Percentiles rank a stretch among this genome's conserved stretches.
phyloP scores from a whole-genome alignment of 53 echinoderm and acorn worm species.

The Holothuria leucospilota region DNA sequence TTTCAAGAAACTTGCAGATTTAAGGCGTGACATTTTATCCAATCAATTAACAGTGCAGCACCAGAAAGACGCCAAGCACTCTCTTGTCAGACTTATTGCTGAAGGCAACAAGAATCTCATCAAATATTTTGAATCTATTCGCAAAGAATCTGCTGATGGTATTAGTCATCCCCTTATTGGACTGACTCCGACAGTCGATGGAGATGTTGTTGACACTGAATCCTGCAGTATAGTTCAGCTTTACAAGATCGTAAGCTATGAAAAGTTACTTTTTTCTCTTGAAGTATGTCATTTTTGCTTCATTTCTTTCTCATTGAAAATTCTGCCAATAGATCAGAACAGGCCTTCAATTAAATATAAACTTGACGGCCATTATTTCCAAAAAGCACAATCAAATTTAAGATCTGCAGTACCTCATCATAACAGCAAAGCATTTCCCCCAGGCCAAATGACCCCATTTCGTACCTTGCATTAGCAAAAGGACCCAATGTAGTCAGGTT shows the following conservation, averaged over 20 bases:
- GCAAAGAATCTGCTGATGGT: not conserved
- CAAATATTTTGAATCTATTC: constrained; percentile 16
- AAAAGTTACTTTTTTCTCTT: too few relatives aligned
- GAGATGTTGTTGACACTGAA: constrained; percentile 76
- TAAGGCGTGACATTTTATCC: constrained; percentile 77
- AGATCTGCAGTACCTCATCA: too few relatives aligned
- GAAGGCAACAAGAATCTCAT: constrained; percentile 82
- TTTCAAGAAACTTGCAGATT: constrained; percentile 74
- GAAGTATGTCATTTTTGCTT: too few relatives aligned
- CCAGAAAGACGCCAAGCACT: constrained; percentile 70
- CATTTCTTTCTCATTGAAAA: too few relatives aligned
- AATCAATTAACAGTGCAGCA: constrained; percentile 79
- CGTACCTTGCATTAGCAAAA: too few relatives aligned
- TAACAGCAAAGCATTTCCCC: too few relatives aligned
- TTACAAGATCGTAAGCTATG: constrained; percentile 81
- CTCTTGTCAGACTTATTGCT: constrained; percentile 77
- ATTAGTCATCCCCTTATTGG: constrained; percentile 16
- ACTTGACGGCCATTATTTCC: too few relatives aligned
- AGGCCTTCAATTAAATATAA: too few relatives aligned
- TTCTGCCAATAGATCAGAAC: too few relatives aligned
- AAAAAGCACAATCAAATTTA: too few relatives aligned
- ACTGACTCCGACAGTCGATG: constrained; percentile 82
- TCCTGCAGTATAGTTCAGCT: constrained; percentile 79
- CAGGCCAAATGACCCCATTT: too few relatives aligned
- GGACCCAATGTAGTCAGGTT: too few relatives aligned